Percentiles rank a stretch among this genome's conserved stretches.
Conservation (phyloP, 35 echinoderm and acorn worm genomes). For the Stichopus chloronotus region DNA sequence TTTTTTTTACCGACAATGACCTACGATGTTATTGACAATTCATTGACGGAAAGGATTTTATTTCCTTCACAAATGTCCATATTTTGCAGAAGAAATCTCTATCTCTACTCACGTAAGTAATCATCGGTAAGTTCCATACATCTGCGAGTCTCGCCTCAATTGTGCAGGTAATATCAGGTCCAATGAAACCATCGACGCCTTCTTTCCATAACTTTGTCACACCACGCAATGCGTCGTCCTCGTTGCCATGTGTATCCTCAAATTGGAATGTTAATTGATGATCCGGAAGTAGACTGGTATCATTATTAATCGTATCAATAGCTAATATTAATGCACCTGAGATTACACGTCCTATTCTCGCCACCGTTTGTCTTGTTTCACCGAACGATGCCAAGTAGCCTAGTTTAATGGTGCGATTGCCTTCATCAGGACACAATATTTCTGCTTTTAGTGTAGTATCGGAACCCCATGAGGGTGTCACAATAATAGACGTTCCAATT, state of each 20-base stretch:
- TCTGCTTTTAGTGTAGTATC: neutral
- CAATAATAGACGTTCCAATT: neutral
- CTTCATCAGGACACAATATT: neutral
- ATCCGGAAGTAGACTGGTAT: constrained; percentile 59
- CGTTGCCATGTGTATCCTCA: constrained; percentile 56
- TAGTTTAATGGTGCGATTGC: constrained; percentile 11
- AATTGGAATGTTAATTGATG: constrained; percentile 50
- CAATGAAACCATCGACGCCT: constrained; percentile 83
- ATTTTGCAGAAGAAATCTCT: no score
- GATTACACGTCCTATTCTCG: constrained; percentile 28
- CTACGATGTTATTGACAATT: no score
- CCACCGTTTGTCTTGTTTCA: neutral
- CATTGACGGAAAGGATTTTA: no score
- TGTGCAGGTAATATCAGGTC: constrained; percentile 79
- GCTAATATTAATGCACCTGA: constrained; percentile 75
- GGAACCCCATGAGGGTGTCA: neutral
- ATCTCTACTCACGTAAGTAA: constrained; percentile 85
- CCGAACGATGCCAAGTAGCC: constrained; percentile 69
- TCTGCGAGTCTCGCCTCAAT: constrained; percentile 77
- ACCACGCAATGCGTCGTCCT: constrained; percentile 57
- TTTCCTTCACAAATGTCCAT: no score
- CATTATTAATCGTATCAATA: constrained; percentile 67
- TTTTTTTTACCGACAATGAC: no score
- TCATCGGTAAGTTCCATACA: constrained; percentile 94
- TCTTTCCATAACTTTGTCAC: constrained; percentile 72